phyloP scores from a whole-genome alignment of 2,797 vertebrate genomes.

The Phyllotis vaccarum region DNA sequence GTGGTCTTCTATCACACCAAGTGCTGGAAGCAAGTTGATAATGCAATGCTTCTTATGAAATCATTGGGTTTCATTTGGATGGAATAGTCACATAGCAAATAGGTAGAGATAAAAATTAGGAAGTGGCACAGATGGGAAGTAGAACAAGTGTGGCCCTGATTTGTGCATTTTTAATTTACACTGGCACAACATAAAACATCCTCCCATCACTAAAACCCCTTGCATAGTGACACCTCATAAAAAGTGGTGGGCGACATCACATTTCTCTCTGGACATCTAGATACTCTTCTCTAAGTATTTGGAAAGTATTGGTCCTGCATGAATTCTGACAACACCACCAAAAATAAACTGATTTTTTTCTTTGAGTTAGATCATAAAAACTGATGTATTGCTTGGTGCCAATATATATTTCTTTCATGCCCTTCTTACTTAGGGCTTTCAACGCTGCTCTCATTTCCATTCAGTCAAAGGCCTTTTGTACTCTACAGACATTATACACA shows the following conservation, averaged over 20 bases:
- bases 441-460: slow-evolving; percentile 86
- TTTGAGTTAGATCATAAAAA: slow-evolving; percentile 61
- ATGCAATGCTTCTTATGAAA: slow-evolving; percentile 12
- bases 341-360: slow-evolving; percentile 51
- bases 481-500: slow-evolving; percentile 86
- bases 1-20: not conserved
- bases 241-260: slow-evolving; percentile 56
- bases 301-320: not conserved
- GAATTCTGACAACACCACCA: slow-evolving; percentile 5
- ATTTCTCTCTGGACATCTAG: slow-evolving; percentile 14
- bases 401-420: slow-evolving; percentile 85
- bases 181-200: slow-evolving; percentile 62
- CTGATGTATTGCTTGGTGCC: slow-evolving; percentile 74
- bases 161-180: slow-evolving; percentile 74
- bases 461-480: slow-evolving; percentile 89
- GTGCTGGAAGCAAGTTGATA: not conserved
- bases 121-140: slow-evolving; percentile 70
- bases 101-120: slow-evolving; percentile 67
- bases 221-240: slow-evolving; percentile 65
- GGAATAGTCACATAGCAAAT: slow-evolving; percentile 68
- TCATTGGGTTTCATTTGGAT: slow-evolving; percentile 63
- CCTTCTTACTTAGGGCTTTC: slow-evolving; percentile 84
- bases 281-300: slow-evolving; percentile 65
- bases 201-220: slow-evolving; percentile 42
- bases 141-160: slow-evolving; percentile 63